These are phyloP conservation scores for Aradus depressus DNA, from an alignment of 2,888 invertebrate genomes.

Conservation along the genomic window DNA sequence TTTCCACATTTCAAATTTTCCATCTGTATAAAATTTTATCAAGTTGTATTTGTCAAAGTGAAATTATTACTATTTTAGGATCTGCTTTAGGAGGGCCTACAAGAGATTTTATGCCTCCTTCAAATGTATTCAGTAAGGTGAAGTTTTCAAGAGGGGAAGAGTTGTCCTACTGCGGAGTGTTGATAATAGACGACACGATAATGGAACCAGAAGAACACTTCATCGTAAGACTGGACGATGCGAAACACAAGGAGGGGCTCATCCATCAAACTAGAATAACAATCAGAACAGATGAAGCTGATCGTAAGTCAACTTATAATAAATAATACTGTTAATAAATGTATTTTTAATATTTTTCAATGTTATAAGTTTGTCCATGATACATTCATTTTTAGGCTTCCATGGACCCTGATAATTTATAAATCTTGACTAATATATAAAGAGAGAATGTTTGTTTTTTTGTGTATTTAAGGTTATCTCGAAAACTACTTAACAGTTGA, in stretches of 20 bases:
- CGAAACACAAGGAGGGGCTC: neutral
- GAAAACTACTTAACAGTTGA: no score
- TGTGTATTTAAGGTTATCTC: no score
- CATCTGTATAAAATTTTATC: no score
- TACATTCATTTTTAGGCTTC: no score
- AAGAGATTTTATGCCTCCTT: neutral
- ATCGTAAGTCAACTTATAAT: neutral
- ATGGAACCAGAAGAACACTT: slow-evolving; percentile 1
- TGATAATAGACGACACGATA: neutral
- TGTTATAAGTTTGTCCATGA: no score
- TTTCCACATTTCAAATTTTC: no score
- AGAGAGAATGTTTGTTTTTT: no score
- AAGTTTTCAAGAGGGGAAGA: neutral
- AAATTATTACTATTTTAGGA: neutral
- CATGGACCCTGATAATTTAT: no score
- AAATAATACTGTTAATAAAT: no score
- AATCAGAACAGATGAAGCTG: neutral
- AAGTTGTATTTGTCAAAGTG: neutral
- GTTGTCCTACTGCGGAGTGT: neutral
- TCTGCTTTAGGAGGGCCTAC: neutral
- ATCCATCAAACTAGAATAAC: neutral
- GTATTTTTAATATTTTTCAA: no score
- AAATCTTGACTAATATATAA: no score
- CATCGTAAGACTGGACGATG: neutral
- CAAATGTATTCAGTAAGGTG: neutral